Evolutionary conservation across 2,113 vertebrate genomes (phyloP).

Genomic region (Hemibagrus wyckioides): DNA sequence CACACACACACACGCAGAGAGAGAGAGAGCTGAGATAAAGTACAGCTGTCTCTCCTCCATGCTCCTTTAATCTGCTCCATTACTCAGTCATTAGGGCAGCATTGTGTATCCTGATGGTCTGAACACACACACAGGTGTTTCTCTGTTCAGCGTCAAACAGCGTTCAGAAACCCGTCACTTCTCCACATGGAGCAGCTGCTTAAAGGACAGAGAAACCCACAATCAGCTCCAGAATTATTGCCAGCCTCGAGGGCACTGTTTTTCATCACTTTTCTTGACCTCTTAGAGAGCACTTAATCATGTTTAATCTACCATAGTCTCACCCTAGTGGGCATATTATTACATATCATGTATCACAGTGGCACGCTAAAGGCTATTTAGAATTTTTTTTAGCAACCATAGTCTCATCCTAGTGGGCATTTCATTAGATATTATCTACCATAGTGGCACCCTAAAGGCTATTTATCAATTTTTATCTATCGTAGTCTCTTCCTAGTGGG

Average conservation of each 20-base stretch:
- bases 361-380: neutral
- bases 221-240: neutral
- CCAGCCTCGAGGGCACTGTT: neutral
- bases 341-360: neutral
- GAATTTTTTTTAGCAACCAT: neutral
- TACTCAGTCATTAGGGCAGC: conserved; percentile 52
- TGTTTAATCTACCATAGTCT: neutral
- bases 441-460: neutral
- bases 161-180: conserved; percentile 8
- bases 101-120: conserved; percentile 45
- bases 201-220: neutral
- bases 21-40: conserved; percentile 38
- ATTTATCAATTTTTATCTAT: neutral
- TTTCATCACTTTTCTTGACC: neutral
- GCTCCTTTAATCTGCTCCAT: conserved; percentile 49
- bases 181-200: neutral
- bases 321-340: neutral
- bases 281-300: neutral
- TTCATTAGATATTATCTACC: neutral
- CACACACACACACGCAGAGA: conserved; percentile 18
- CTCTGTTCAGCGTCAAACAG: conserved; percentile 14
- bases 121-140: conserved; percentile 53
- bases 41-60: conserved; percentile 41
- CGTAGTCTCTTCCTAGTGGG: neutral
- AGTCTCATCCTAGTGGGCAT: neutral